phyloP scores from a whole-genome alignment of 2,888 invertebrate species.

The Apomyelois bistriatella region DNA sequence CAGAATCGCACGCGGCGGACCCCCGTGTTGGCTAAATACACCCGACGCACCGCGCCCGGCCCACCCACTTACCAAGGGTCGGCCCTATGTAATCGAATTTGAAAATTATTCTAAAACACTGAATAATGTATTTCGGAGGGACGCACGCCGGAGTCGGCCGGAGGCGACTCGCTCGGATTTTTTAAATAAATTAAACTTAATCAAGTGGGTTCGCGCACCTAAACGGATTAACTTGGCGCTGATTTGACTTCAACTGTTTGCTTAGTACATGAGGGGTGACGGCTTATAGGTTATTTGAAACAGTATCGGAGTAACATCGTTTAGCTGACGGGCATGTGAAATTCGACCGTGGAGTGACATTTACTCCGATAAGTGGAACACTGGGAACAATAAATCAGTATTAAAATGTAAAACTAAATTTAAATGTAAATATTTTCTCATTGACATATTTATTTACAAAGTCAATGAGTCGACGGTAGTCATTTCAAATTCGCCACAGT shows the following conservation, averaged over 20 bases:
- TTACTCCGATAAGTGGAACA: background rate
- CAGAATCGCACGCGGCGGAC: conserved; percentile 75
- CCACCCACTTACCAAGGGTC: conserved; percentile 77
- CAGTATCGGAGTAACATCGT: conserved; percentile 53
- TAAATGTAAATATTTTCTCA: background rate
- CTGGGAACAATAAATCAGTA: background rate
- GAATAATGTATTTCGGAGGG: conserved; percentile 78
- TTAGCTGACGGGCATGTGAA: conserved; percentile 25
- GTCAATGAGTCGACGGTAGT: background rate
- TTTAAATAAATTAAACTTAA: conserved; percentile 80
- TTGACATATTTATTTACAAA: background rate
- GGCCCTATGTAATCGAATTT: conserved; percentile 81
- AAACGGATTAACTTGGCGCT: conserved; percentile 79
- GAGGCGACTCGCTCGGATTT: conserved; percentile 74
- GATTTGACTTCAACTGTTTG: conserved; percentile 77
- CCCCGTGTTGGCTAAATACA: conserved; percentile 81
- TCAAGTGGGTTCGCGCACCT: conserved; percentile 79
- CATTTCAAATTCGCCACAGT: conserved; percentile 5
- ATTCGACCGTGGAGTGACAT: background rate
- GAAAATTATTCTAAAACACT: conserved; percentile 81
- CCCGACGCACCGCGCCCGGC: conserved; percentile 64
- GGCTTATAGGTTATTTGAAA: conserved; percentile 65
- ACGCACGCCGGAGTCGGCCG: conserved; percentile 71
- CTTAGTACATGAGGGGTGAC: conserved; percentile 61
- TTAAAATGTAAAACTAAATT: background rate